These are phyloP conservation scores for Lasioglossum lativentre DNA, from an alignment of 2,888 invertebrate species.

Conservation along the genomic window DNA sequence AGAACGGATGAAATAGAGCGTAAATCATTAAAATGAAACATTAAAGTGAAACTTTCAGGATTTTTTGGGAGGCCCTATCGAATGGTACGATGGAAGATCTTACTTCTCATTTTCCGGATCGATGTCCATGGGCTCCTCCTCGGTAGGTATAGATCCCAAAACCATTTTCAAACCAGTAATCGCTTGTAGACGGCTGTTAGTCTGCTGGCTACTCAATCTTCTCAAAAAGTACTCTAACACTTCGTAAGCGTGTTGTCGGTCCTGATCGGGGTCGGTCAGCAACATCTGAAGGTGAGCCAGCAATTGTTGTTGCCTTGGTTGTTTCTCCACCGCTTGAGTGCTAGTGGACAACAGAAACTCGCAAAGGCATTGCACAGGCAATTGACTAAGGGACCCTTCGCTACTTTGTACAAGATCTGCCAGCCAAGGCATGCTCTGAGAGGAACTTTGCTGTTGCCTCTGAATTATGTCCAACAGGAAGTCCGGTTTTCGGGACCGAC, in stretches of 20 bases:
- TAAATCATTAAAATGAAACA: no score
- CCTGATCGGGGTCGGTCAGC: constrained; percentile 86
- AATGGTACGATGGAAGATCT: neutral
- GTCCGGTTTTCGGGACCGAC: constrained; percentile 95
- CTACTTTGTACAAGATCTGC: constrained; percentile 97
- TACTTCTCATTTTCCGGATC: constrained; percentile 81
- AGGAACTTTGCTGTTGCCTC: constrained; percentile 91
- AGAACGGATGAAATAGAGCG: neutral
- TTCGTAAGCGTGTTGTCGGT: constrained; percentile 90
- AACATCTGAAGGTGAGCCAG: constrained; percentile 87
- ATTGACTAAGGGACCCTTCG: constrained; percentile 93
- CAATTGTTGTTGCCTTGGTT: constrained; percentile 92
- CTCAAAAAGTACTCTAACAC: constrained; percentile 95
- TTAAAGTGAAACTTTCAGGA: no score
- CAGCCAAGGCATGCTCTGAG: constrained; percentile 98
- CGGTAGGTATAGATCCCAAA: constrained; percentile 85
- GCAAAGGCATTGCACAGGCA: constrained; percentile 99
- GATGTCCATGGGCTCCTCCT: constrained; percentile 84
- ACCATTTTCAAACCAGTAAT: constrained; percentile 91
- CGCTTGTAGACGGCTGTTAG: constrained; percentile 91
- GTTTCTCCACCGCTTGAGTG: constrained; percentile 88
- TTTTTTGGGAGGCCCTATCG: no score
- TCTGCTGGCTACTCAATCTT: constrained; percentile 92
- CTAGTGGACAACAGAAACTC: constrained; percentile 93
- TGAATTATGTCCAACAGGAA: constrained; percentile 97